A percentile compares a stretch with the other conserved stretches of the same genome.
Conservation (phyloP, 92 coral and sea anemone species). For the Parazoanthus swiftii region DNA sequence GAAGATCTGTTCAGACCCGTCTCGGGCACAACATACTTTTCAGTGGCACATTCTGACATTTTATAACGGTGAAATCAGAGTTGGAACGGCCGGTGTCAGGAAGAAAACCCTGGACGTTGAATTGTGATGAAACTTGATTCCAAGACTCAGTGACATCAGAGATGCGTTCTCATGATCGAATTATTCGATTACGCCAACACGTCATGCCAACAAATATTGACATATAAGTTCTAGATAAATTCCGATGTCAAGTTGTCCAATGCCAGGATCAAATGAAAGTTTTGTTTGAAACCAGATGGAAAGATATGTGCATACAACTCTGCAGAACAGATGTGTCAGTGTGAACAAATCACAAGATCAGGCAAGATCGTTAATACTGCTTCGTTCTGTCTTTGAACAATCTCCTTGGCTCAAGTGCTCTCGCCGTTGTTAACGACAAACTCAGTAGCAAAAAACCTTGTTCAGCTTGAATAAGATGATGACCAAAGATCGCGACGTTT, state of each 20-base stretch:
- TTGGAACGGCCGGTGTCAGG: slow-evolving; percentile 9
- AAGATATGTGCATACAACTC: background rate
- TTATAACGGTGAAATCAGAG: background rate
- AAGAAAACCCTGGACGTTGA: background rate
- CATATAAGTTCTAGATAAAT: background rate
- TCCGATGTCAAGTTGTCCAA: background rate
- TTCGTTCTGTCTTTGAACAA: background rate
- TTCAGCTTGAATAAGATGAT: background rate
- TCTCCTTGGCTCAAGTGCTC: background rate
- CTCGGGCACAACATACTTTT: slow-evolving; percentile 13
- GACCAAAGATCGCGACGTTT: background rate
- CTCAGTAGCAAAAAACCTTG: background rate
- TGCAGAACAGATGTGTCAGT: background rate
- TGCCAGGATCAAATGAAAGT: background rate
- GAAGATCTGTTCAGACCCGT: slow-evolving; percentile 36
- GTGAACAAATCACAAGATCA: background rate
- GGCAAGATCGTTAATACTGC: background rate
- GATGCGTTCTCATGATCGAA: slow-evolving; percentile 19
- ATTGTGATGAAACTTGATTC: slow-evolving; percentile 30
- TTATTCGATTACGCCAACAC: background rate
- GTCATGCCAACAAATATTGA: slow-evolving; percentile 17
- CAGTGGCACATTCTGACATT: slow-evolving; percentile 41
- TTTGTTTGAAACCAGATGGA: background rate
- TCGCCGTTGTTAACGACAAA: background rate
- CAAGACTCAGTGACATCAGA: background rate